phyloP scores from a whole-genome alignment of 2,797 vertebrate species.

The Smutsia temminckii region DNA sequence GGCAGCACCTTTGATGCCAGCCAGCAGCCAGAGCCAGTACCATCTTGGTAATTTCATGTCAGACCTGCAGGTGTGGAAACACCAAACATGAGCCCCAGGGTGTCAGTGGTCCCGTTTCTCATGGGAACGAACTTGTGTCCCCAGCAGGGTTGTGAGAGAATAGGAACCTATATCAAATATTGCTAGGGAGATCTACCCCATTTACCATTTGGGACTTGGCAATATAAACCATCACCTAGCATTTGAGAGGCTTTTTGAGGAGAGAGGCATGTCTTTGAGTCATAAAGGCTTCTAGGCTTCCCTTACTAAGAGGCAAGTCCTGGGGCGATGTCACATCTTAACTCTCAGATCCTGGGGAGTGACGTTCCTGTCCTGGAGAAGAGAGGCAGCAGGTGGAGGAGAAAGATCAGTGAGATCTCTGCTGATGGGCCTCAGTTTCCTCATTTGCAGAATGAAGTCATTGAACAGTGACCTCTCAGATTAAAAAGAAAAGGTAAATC shows the following conservation, averaged over 20 bases:
- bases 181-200: neutral
- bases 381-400: neutral
- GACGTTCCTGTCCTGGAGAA: neutral
- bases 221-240: neutral
- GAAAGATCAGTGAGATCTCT: neutral
- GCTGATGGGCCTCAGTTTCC: slow-evolving; percentile 21
- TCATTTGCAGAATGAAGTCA: slow-evolving; percentile 2
- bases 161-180: neutral
- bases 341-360: neutral
- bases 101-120: neutral
- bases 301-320: neutral
- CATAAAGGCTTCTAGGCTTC: neutral
- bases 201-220: neutral
- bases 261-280: neutral
- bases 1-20: neutral
- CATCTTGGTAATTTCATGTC: neutral
- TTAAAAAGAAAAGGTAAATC: neutral
- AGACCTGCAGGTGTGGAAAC: neutral
- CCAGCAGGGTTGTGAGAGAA: neutral
- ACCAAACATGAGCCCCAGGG: fast-evolving
- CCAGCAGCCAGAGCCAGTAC: neutral
- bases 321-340: neutral
- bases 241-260: neutral
- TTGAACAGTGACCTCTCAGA: neutral
- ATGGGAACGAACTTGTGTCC: neutral